A percentile compares a stretch with the other conserved stretches of the same genome.
Conservation (phyloP, 2,797 vertebrate genomes). For the Muscicapa striata region DNA sequence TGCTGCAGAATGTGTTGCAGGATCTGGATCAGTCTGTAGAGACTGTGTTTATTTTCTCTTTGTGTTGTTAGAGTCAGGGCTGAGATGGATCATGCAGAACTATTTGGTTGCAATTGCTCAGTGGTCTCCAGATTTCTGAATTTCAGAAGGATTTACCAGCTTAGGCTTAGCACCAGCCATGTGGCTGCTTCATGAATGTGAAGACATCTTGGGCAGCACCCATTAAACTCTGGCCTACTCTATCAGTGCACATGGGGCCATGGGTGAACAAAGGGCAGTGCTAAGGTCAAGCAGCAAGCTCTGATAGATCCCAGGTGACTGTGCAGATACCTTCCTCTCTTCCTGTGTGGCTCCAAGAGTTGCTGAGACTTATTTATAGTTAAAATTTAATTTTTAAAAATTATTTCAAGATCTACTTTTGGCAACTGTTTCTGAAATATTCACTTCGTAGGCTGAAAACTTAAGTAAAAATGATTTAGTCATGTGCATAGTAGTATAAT, state of each 20-base stretch:
- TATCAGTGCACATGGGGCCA: accelerated
- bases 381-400: not conserved
- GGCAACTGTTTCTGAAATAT: not conserved
- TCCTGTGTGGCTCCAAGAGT: not conserved
- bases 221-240: not conserved
- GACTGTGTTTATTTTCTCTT: not conserved
- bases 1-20: not conserved
- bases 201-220: not conserved
- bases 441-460: not conserved
- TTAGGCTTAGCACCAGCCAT: not conserved
- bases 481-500: not conserved
- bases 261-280: not conserved
- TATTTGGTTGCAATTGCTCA: not conserved
- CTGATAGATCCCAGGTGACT: not conserved
- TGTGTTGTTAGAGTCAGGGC: not conserved
- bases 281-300: not conserved
- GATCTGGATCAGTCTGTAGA: not conserved
- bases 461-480: not conserved
- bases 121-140: not conserved
- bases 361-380: not conserved
- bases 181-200: not conserved
- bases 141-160: not conserved
- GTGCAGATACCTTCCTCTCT: not conserved
- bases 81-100: not conserved
- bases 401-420: not conserved